Evolutionary conservation across 2,888 invertebrate genomes (phyloP), one percentile per base, ranked within the genome.

Genomic region (Spisula subtruncata): DNA sequence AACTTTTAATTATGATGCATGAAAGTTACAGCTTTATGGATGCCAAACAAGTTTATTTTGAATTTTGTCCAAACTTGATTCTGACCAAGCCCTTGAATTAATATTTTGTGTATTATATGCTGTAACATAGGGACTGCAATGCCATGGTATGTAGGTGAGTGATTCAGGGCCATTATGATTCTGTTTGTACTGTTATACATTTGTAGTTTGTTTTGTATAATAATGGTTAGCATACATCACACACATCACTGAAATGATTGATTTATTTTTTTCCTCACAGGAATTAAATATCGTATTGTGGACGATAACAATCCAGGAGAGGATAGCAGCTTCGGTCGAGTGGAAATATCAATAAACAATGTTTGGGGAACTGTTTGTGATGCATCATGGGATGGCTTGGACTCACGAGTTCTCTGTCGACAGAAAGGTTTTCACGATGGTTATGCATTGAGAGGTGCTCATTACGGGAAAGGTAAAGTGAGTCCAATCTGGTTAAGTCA

Each of bases 291-390:
- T 91, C 90, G 95, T 60, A 85, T 96, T 54, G 94, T 81, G 2
- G 85, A 90, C 80, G 90, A 90, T 85, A 83, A 87, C 6, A 83
- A 84, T 16, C 86, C 89, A 10, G 91, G 86, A n/a, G 88, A 90
- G 12, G 91, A 85, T 2, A 89, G 88, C 29, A 85, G 91, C 18
- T 89, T 91, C 51, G 96, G 96, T 1, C 93, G 95, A 10, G 97
- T 98, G 10, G 98, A 98, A 97, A 97, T 98, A 5, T 97, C 97
- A 96, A 97, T 98, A 97, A 96, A 97, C 90, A 98, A 97, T 0
- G 97, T 97, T 88, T 98, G 98, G 97, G 98, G 98, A 0, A 97
- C 97, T 90, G 97, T 98, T 8, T 98, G 98, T 96, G 98, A 98
- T 95, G 98, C 98, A 93, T 97, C 97, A 93, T 98, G 98, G 95